phyloP scores from a whole-genome alignment of 2,113 vertebrate genomes.

The Himantopus leucocephalus region DNA sequence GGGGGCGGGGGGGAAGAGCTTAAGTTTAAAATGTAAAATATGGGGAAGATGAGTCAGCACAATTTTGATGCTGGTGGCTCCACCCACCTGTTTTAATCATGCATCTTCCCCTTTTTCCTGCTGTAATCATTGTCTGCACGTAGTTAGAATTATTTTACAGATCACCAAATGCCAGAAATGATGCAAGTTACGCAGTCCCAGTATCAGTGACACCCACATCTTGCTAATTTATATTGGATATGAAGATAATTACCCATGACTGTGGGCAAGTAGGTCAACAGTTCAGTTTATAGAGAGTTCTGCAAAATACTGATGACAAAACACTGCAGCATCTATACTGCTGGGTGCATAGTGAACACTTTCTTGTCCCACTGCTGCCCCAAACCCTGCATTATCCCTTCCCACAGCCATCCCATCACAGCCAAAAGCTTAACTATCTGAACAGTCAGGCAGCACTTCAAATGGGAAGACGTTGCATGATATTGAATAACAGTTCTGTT shows the following conservation, averaged over 20 bases:
- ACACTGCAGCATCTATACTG: neutral
- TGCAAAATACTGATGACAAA: slow-evolving; percentile 20
- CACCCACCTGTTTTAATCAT: neutral
- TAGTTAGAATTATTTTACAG: neutral
- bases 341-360: neutral
- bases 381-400: neutral
- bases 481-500: neutral
- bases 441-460: slow-evolving; percentile 3
- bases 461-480: neutral
- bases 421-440: slow-evolving; percentile 13
- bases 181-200: neutral
- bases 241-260: slow-evolving; percentile 10
- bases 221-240: slow-evolving; percentile 16
- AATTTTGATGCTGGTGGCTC: neutral
- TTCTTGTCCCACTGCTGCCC: neutral
- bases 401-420: neutral
- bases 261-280: neutral
- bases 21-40: neutral
- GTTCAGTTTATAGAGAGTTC: neutral
- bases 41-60: neutral
- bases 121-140: neutral
- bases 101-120: neutral
- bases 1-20: neutral
- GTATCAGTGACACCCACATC: slow-evolving; percentile 22
- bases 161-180: neutral